Evolutionary conservation across 2,888 invertebrate genomes (phyloP).

Genomic region (Zeuzera pyrina): DNA sequence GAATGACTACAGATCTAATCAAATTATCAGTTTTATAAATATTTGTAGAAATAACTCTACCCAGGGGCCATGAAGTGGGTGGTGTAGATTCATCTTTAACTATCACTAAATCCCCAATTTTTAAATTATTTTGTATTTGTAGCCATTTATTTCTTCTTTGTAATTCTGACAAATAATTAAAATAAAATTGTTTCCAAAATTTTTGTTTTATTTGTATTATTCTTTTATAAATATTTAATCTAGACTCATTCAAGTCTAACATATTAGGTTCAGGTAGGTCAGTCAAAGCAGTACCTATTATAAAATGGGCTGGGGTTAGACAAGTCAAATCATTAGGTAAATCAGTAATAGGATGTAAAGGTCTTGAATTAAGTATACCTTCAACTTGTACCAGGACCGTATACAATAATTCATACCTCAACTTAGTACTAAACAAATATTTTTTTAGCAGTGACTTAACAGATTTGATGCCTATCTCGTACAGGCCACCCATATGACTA

Average conservation of each 20-base stretch:
- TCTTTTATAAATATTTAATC: constrained; percentile 5
- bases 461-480: constrained; percentile 5
- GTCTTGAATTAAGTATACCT: constrained; percentile 5
- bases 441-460: constrained; percentile 3
- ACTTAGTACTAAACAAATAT: not conserved
- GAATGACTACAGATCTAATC: not conserved
- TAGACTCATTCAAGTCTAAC: constrained; percentile 1
- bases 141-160: constrained; percentile 5
- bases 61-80: not conserved
- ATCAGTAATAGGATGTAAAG: constrained; percentile 3
- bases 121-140: constrained; percentile 2
- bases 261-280: constrained; percentile 3
- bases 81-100: constrained; percentile 5
- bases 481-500: constrained; percentile 8
- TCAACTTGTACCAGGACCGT: constrained; percentile 5
- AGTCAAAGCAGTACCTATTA: not conserved
- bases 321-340: not conserved
- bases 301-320: constrained; percentile 4
- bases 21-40: not conserved
- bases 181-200: constrained; percentile 7
- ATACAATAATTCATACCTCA: constrained; percentile 3
- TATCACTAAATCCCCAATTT: constrained; percentile 1
- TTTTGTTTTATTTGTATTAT: constrained; percentile 5
- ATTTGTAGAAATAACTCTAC: not conserved
- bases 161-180: constrained; percentile 6